Conservation (phyloP, 2,113 vertebrate species). For the Tyto alba region DNA sequence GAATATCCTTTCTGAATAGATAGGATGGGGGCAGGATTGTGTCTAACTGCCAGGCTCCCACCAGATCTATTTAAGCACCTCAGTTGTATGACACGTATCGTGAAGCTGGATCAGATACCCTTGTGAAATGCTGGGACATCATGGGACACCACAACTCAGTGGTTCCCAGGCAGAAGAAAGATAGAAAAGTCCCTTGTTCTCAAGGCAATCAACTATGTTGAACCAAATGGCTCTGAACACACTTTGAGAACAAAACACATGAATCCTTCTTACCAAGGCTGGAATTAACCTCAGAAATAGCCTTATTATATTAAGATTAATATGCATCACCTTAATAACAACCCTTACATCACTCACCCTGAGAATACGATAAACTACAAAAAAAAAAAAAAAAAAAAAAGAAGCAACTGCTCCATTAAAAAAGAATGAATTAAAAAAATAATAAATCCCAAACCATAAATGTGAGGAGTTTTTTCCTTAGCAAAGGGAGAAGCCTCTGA, state of each 20-base stretch:
- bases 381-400: not conserved
- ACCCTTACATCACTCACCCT: not conserved
- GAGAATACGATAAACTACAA: not conserved
- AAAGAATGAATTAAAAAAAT: not conserved
- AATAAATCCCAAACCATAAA: not conserved
- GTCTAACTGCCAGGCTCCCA: not conserved
- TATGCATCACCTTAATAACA: not conserved
- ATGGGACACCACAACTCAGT: not conserved
- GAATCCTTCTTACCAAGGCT: not conserved
- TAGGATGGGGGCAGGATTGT: not conserved
- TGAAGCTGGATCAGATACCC: not conserved
- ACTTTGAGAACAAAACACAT: not conserved
- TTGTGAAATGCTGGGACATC: not conserved
- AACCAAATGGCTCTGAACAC: not conserved
- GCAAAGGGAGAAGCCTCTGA: not conserved
- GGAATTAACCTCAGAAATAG: not conserved
- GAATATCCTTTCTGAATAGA: not conserved
- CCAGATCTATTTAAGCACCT: not conserved
- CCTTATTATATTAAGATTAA: not conserved
- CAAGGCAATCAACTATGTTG: not conserved
- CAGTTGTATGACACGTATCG: not conserved
- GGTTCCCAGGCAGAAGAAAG: not conserved
- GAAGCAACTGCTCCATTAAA: not conserved
- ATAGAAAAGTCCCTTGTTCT: not conserved
- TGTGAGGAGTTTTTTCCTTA: not conserved